These are phyloP conservation scores for Oithona nana DNA, from an alignment of 2,888 invertebrate species.

Conservation along the genomic window DNA sequence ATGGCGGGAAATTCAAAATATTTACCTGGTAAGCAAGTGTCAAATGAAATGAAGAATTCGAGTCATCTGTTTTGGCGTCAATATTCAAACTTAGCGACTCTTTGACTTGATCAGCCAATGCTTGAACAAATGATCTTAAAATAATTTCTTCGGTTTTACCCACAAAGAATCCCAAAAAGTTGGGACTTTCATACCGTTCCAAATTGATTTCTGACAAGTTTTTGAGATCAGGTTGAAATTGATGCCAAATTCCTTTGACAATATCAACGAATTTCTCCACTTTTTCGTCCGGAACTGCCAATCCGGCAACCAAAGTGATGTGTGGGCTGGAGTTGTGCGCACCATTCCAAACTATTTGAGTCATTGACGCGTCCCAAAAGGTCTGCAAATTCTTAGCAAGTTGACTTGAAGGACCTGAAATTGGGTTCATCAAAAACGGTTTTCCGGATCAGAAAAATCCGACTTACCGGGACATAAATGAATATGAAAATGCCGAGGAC, in stretches of 20 bases:
- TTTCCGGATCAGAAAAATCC: too few relatives aligned
- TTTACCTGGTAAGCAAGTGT: slow-evolving; percentile 78
- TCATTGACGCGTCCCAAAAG: slow-evolving; percentile 21
- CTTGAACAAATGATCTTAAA: slow-evolving; percentile 28
- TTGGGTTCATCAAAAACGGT: too few relatives aligned
- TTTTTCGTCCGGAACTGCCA: slow-evolving; percentile 45
- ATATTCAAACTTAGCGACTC: neutral
- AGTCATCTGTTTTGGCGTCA: slow-evolving; percentile 38
- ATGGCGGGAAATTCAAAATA: too few relatives aligned
- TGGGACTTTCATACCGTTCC: slow-evolving; percentile 64
- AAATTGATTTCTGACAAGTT: slow-evolving; percentile 28
- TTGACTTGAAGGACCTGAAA: too few relatives aligned
- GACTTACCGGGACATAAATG: slow-evolving; percentile 82
- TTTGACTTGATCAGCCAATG: neutral
- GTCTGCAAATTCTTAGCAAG: slow-evolving; percentile 16
- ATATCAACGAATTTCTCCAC: slow-evolving; percentile 46
- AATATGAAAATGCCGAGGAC: slow-evolving; percentile 63
- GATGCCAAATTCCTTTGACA: slow-evolving; percentile 28
- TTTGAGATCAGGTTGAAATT: slow-evolving; percentile 26
- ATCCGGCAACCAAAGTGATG: slow-evolving; percentile 70
- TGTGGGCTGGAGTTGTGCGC: slow-evolving; percentile 78
- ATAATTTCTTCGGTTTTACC: slow-evolving; percentile 61
- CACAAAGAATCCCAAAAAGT: slow-evolving; percentile 78
- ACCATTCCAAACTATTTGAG: slow-evolving; percentile 58
- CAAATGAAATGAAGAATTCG: slow-evolving; percentile 54